Conservation (phyloP, 2,113 vertebrate species). For the Cyprinodon brontotheroides region DNA sequence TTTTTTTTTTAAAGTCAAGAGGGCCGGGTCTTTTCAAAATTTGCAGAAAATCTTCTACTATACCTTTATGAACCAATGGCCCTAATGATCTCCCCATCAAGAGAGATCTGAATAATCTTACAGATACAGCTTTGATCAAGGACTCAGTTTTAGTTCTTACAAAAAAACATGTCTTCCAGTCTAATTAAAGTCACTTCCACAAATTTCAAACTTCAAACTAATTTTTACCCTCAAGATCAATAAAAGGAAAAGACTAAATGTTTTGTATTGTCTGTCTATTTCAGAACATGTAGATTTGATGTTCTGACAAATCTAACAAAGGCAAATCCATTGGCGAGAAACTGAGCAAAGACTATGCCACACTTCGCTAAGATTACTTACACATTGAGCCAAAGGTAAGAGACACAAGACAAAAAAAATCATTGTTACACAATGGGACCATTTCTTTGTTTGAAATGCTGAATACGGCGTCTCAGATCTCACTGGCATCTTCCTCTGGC, state of each 20-base stretch:
- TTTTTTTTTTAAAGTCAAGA: too few species aligned
- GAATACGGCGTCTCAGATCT: conserved; percentile 75
- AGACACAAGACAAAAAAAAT: conserved; percentile 53
- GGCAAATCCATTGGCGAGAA: conserved; percentile 38
- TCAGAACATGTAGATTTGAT: conserved; percentile 47
- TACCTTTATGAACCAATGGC: too few species aligned
- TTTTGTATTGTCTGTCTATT: conserved; percentile 24
- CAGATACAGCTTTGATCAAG: conserved; percentile 65
- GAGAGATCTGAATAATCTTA: conserved; percentile 18
- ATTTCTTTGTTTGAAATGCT: conserved; percentile 67
- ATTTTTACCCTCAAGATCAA: conserved; percentile 11
- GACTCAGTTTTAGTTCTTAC: conserved; percentile 53
- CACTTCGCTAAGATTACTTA: conserved; percentile 46
- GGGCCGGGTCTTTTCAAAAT: too few species aligned
- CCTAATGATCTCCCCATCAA: too few species aligned
- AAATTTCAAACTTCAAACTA: conserved; percentile 35
- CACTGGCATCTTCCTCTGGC: conserved; percentile 74
- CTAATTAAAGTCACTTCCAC: conserved; percentile 62
- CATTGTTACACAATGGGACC: conserved; percentile 60
- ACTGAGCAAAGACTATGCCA: conserved; percentile 40
- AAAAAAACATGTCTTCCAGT: conserved; percentile 46
- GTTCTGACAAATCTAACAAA: conserved; percentile 51
- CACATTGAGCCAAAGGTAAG: conserved; percentile 68
- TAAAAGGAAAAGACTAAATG: conserved; percentile 24
- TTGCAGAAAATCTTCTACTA: too few species aligned